phyloP scores from a whole-genome alignment of 2,797 vertebrate species.

The Sebastes jordani region DNA sequence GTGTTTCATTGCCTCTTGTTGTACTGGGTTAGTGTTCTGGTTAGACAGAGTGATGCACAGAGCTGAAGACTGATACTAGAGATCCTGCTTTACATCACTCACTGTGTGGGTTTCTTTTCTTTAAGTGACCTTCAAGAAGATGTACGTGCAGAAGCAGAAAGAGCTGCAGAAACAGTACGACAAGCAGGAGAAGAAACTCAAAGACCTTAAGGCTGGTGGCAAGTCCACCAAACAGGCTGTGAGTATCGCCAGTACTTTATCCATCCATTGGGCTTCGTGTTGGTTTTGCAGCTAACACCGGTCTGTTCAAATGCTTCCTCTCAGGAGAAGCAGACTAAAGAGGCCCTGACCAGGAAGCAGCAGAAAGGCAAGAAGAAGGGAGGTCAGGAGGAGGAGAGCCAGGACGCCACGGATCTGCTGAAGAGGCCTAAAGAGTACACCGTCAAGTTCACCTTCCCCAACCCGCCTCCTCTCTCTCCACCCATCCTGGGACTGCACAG shows the following conservation, averaged over 20 bases:
- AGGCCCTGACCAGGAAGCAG: constrained; percentile 90
- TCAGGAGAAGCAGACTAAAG: constrained; percentile 94
- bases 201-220: constrained; percentile 92
- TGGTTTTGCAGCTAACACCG: background rate
- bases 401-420: constrained; percentile 86
- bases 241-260: constrained; percentile 48
- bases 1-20: background rate
- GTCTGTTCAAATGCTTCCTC: background rate
- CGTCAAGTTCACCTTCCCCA: constrained; percentile 94
- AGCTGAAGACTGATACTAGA: background rate
- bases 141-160: constrained; percentile 96
- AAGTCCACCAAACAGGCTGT: constrained; percentile 96
- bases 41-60: background rate
- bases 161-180: constrained; percentile 93
- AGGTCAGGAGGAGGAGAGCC: constrained; percentile 86
- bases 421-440: constrained; percentile 92
- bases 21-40: background rate
- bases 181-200: constrained; percentile 94
- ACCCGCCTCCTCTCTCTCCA: constrained; percentile 91
- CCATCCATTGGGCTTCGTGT: background rate
- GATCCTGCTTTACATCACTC: background rate
- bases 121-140: constrained; percentile 95
- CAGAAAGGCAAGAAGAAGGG: constrained; percentile 90
- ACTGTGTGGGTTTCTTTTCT: background rate
- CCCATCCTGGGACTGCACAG: constrained; percentile 91